Evolutionary conservation across 2,113 vertebrate species (phyloP).

Genomic region (Phaetusa simplex): DNA sequence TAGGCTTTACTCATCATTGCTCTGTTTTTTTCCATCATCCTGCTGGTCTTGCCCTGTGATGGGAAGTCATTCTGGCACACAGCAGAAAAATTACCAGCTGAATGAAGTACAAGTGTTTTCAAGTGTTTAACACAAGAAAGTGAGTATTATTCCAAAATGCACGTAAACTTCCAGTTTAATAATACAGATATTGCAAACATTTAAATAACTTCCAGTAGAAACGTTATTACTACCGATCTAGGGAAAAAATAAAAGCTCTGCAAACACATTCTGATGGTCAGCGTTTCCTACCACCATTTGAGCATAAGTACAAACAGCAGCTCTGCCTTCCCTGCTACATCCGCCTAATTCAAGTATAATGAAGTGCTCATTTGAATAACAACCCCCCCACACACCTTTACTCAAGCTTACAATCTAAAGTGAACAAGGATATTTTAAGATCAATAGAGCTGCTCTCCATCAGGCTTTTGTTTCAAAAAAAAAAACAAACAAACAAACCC

Average conservation of each 20-base stretch:
- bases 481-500: background rate
- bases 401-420: background rate
- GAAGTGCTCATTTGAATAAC: background rate
- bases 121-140: background rate
- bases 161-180: background rate
- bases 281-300: background rate
- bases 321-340: background rate
- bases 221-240: background rate
- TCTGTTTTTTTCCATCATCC: background rate
- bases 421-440: background rate
- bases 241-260: background rate
- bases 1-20: accelerated
- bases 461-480: background rate
- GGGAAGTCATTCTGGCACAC: background rate
- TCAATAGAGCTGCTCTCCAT: background rate
- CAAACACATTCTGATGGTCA: background rate
- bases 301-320: background rate
- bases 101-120: background rate
- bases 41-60: background rate
- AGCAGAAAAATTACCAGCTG: background rate
- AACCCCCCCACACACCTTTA: background rate
- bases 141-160: accelerated
- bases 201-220: background rate
- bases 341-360: background rate
- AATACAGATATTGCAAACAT: background rate